Evolutionary conservation across 2,797 vertebrate genomes (phyloP).

Genomic region (Anomalospiza imberbis): DNA sequence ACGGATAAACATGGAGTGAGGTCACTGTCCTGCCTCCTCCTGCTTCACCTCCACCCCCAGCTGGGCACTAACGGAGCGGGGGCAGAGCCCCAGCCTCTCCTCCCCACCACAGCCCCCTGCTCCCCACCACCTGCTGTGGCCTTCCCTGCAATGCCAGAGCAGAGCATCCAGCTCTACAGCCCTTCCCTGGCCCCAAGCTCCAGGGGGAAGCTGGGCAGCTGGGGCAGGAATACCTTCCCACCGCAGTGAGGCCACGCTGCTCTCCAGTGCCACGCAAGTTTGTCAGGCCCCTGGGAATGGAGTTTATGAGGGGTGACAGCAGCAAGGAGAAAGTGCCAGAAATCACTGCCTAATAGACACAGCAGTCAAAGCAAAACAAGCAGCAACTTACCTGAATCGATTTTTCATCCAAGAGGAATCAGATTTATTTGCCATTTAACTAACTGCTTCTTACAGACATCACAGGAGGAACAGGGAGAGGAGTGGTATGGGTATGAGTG

Average conservation of each 20-base stretch:
- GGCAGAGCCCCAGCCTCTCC: neutral
- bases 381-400: neutral
- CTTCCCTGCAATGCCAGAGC: neutral
- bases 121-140: neutral
- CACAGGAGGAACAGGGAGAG: neutral
- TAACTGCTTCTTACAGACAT: neutral
- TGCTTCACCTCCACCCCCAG: neutral
- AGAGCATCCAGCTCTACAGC: neutral
- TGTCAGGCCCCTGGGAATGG: neutral
- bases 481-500: neutral
- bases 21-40: neutral
- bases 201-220: neutral
- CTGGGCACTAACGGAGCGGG: rapidly evolving
- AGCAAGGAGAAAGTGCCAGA: neutral
- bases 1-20: rapidly evolving
- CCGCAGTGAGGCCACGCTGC: rapidly evolving
- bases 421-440: conserved; percentile 32
- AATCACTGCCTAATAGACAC: conserved; percentile 30
- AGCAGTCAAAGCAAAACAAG: conserved; percentile 25
- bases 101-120: neutral
- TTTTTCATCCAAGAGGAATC: neutral
- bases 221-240: neutral
- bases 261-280: neutral
- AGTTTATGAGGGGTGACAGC: conserved; percentile 24
- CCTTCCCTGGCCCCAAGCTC: neutral